Evolutionary conservation across 2,113 vertebrate genomes (phyloP).

Genomic region (Theristicus caerulescens): DNA sequence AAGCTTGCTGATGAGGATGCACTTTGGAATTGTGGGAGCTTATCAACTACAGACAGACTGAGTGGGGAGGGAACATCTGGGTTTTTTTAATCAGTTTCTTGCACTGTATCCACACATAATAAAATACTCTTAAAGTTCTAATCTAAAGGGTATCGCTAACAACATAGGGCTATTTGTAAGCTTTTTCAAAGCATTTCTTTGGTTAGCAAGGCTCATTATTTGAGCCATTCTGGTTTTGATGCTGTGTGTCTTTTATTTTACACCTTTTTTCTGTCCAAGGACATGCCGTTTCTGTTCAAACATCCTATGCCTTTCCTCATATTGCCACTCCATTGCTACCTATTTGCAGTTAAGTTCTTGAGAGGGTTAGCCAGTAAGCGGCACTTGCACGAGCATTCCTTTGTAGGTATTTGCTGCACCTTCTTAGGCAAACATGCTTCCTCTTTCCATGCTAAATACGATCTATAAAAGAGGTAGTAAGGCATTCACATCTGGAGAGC

Average conservation of each 20-base stretch:
- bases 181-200: not conserved
- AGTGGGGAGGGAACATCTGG: not conserved
- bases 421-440: not conserved
- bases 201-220: not conserved
- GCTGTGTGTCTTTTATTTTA: not conserved
- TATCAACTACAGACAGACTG: not conserved
- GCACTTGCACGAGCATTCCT: not conserved
- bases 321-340: not conserved
- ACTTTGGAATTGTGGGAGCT: not conserved
- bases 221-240: not conserved
- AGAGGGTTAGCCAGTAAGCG: not conserved
- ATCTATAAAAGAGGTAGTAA: not conserved
- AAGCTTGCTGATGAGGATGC: not conserved
- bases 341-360: not conserved
- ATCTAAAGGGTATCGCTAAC: not conserved
- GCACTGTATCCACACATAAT: not conserved
- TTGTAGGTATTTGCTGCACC: not conserved
- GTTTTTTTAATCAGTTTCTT: not conserved
- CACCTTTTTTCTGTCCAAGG: not conserved
- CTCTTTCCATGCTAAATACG: not conserved
- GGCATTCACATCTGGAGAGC: not conserved
- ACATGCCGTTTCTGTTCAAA: not conserved
- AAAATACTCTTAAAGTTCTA: not conserved
- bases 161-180: not conserved
- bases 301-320: not conserved